Percentiles rank a stretch among this genome's conserved stretches.
These are phyloP conservation scores for Pangasius krempfi DNA, from an alignment of 2,797 vertebrate genomes.

Conservation along the genomic window DNA sequence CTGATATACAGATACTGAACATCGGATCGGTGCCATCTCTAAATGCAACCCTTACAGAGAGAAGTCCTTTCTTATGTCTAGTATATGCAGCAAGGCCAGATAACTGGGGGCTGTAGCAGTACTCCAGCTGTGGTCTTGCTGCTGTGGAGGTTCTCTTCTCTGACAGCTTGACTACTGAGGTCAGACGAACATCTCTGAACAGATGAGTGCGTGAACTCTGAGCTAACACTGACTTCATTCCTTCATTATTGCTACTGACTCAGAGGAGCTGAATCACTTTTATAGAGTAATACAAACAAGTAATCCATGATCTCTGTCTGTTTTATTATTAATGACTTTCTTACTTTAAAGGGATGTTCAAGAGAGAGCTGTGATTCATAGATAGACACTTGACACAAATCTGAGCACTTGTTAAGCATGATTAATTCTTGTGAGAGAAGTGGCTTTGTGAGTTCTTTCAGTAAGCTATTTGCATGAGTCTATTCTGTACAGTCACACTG, in stretches of 20 bases:
- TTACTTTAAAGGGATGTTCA: conserved; percentile 4
- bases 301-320: conserved; percentile 13
- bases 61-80: background rate
- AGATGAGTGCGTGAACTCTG: conserved; percentile 20
- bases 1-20: background rate
- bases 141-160: background rate
- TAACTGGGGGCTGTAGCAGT: background rate
- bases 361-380: conserved; percentile 1
- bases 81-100: conserved; percentile 16
- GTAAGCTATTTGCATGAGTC: background rate
- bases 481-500: background rate
- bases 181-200: conserved; percentile 14
- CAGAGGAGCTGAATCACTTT: conserved; percentile 32
- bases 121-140: conserved; percentile 13
- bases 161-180: background rate
- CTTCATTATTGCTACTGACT: conserved; percentile 16
- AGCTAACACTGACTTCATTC: conserved; percentile 22
- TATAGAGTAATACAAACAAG: conserved; percentile 24
- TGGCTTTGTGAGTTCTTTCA: background rate
- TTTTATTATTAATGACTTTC: conserved; percentile 29
- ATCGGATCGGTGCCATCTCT: background rate
- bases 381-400: conserved; percentile 9
- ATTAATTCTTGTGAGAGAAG: background rate
- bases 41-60: background rate
- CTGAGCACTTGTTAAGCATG: background rate